Evolutionary conservation across 2,797 vertebrate species (phyloP).

Genomic region (Galago senegalensis): DNA sequence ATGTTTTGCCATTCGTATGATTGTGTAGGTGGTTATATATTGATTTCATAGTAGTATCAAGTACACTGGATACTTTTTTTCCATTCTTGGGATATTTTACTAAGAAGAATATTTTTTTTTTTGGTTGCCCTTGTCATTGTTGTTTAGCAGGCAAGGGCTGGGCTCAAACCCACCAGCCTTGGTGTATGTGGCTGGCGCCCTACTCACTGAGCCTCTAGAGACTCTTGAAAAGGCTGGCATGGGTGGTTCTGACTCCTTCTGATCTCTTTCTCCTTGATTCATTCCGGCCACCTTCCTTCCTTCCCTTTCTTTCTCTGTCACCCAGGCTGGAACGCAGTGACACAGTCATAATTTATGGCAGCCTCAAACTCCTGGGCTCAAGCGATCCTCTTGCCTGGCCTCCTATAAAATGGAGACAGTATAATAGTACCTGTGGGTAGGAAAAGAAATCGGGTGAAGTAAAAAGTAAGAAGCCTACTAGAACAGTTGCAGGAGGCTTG

Average conservation of each 20-base stretch:
- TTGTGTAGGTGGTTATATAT: too few relatives aligned
- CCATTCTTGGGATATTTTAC: too few relatives aligned
- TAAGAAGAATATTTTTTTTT: too few relatives aligned
- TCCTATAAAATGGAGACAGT: background rate
- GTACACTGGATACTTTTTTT: too few relatives aligned
- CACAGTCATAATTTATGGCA: background rate
- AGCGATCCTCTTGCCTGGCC: background rate
- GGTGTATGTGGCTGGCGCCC: too few relatives aligned
- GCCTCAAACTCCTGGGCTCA: background rate
- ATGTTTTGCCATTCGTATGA: too few relatives aligned
- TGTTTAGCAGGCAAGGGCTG: too few relatives aligned
- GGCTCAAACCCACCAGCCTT: too few relatives aligned
- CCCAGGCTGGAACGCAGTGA: background rate
- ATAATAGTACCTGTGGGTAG: background rate
- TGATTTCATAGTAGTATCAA: too few relatives aligned
- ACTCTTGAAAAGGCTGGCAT: background rate
- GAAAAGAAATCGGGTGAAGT: background rate
- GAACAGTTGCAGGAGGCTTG: too few relatives aligned
- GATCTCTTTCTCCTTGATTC: background rate
- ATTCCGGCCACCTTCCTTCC: background rate
- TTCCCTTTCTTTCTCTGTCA: background rate
- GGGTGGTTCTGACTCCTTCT: background rate
- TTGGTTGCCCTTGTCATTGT: too few relatives aligned
- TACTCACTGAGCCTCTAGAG: too few relatives aligned
- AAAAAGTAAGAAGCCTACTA: background rate